These are phyloP conservation scores for Pollenia griseotomentosa DNA, from an alignment of 2,888 invertebrate genomes.

Conservation along the genomic window DNA sequence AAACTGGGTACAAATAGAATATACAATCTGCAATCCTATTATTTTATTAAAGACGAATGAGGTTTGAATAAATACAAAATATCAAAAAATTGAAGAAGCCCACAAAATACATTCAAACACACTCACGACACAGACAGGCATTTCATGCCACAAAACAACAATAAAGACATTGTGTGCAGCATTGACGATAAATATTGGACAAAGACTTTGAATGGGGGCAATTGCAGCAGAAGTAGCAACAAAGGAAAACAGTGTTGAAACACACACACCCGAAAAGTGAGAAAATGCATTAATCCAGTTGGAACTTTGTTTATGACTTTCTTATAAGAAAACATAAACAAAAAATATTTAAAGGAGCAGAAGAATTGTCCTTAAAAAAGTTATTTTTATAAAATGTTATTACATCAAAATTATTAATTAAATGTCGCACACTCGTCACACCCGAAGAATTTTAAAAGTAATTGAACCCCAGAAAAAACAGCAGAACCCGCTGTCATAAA, in stretches of 20 bases:
- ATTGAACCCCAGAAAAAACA: too few species aligned
- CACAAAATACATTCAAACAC: conserved; percentile 33
- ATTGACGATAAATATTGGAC: background rate
- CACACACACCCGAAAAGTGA: background rate
- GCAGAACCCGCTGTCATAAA: too few species aligned
- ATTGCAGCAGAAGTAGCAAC: conserved; percentile 3
- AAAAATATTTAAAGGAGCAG: background rate
- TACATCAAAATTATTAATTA: too few species aligned
- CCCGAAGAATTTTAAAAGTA: too few species aligned
- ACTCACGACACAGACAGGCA: conserved; percentile 4
- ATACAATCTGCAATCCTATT: conserved; percentile 25
- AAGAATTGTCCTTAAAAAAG: too few species aligned
- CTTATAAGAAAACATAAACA: background rate
- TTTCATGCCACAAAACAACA: conserved; percentile 31
- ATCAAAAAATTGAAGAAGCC: conserved; percentile 52
- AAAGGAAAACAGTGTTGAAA: background rate
- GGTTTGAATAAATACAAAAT: conserved; percentile 40
- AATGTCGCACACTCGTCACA: too few species aligned
- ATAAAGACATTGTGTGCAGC: background rate
- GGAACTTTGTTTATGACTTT: conserved; percentile 9
- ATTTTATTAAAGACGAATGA: conserved; percentile 10
- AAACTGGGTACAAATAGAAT: conserved; percentile 55
- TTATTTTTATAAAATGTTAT: too few species aligned
- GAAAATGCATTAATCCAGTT: background rate
- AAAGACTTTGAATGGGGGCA: background rate